Base-by-base conservation (phyloP, 2,113 vertebrate species). In the Hippocampus guttulatus region DNA sequence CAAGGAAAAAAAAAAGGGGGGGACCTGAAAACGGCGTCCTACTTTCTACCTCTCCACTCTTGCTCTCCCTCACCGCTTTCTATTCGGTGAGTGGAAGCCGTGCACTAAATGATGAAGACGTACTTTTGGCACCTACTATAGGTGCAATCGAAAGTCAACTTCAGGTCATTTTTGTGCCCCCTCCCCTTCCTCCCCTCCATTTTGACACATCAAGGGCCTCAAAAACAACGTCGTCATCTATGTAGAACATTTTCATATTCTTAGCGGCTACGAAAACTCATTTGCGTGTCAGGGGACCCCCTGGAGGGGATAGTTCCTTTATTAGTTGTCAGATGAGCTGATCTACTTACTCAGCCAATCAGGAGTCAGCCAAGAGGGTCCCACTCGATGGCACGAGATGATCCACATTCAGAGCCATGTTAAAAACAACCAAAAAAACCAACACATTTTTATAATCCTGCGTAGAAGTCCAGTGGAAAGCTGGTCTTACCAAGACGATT, bases 11-110 rank as follows among this genome's bases (percentile, higher is more conserved):
- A 23, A 45, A 38, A 33, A 40, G 1, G 11, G 85, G 74, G 87
- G 79, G 91, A 88, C 84, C 91, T 92, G 90, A 91, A 89, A 91
- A 88, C 84, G 84, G 87, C 88, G 92, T 87, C 91, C 92, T 92
- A 93, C 81, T 89, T 93, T 88, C 81, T 85, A 68, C 82, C 81
- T 82, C 84, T 83, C 70, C 68, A 77, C 83, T 86, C 81, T 61
- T 85, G 74, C 87, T 84, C 88, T 88, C 88, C 79, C 90, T 90
- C 89, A 79, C 89, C 66, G 70, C 70, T 85, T 74, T 74, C 89
- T 79, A 91, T 93, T 93, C 93, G 82, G 77, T 60, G 77, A 76
- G 30, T 8, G 43, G 8, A 79, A 47, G 76, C 74, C 80, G 60
- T 75, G 79, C 67, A 74, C 54, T 30, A 73, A 70, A 79, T 88